These are phyloP conservation scores for Periplaneta americana DNA, from an alignment of 1,140 invertebrate genomes.

Conservation along the genomic window DNA sequence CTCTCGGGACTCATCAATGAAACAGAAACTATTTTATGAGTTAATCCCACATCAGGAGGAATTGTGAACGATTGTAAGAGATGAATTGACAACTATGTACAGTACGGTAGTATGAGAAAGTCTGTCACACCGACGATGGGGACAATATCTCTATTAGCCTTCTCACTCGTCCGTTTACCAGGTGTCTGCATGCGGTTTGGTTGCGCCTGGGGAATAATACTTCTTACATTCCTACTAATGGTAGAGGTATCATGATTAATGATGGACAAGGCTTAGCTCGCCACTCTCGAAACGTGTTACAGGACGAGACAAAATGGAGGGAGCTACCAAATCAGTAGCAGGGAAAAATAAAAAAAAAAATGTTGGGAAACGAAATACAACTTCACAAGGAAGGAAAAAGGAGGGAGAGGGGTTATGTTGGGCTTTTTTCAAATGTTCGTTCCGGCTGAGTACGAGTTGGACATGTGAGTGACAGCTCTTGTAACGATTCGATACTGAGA, in stretches of 20 bases:
- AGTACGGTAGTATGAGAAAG: too few relatives aligned
- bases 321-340: neutral
- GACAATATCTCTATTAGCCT: conserved; percentile 16
- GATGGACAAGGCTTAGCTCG: conserved; percentile 1
- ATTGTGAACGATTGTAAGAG: too few relatives aligned
- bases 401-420: neutral
- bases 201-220: conserved; percentile 1
- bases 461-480: conserved; percentile 9
- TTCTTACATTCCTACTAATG: conserved; percentile 14
- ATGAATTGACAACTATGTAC: too few relatives aligned
- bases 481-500: neutral
- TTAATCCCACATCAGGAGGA: too few relatives aligned
- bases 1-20: too few relatives aligned
- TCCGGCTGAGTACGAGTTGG: conserved; percentile 4
- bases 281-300: neutral
- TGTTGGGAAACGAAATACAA: neutral
- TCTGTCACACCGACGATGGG: neutral
- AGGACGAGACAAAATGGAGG: neutral
- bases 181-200: conserved; percentile 3
- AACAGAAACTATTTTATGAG: too few relatives aligned
- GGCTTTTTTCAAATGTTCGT: conserved; percentile 1
- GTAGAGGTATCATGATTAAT: conserved; percentile 20
- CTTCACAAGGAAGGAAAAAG: too few relatives aligned
- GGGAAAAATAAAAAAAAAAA: conserved; percentile 1
- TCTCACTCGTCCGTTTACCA: neutral